phyloP scores from a whole-genome alignment of 2,888 invertebrate genomes.

The Melinaea marsaeus region DNA sequence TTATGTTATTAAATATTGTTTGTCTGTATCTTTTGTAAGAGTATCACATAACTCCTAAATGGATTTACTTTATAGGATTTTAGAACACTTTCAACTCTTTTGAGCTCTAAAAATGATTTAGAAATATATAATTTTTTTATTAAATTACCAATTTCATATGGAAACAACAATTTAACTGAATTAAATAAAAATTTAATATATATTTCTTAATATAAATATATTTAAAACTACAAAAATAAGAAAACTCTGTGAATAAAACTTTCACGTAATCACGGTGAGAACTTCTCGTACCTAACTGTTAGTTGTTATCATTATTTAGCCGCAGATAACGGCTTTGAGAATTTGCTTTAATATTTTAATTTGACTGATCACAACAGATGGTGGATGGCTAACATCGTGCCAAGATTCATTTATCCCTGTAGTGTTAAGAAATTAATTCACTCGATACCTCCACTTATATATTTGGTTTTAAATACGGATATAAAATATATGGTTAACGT shows the following conservation, averaged over 20 bases:
- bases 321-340: not conserved
- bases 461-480: conserved; percentile 23
- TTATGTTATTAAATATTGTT: no score
- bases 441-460: conserved; percentile 15
- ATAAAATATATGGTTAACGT: no score
- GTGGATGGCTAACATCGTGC: conserved; percentile 20
- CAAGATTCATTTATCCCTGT: conserved; percentile 29
- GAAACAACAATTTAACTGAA: no score
- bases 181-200: no score
- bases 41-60: no score
- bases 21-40: no score
- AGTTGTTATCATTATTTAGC: not conserved
- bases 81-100: no score
- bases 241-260: not conserved
- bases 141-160: no score
- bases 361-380: conserved; percentile 23
- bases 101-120: no score
- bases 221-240: not conserved
- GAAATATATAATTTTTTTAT: no score
- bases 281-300: not conserved
- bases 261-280: conserved; percentile 2
- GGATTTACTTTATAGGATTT: no score
- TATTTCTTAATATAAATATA: not conserved
- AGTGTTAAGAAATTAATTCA: conserved; percentile 25
- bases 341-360: conserved; percentile 14